A percentile compares a stretch with the other conserved stretches of the same genome.
Conservation (phyloP, 2,888 invertebrate species). For the Spilarctia lutea region DNA sequence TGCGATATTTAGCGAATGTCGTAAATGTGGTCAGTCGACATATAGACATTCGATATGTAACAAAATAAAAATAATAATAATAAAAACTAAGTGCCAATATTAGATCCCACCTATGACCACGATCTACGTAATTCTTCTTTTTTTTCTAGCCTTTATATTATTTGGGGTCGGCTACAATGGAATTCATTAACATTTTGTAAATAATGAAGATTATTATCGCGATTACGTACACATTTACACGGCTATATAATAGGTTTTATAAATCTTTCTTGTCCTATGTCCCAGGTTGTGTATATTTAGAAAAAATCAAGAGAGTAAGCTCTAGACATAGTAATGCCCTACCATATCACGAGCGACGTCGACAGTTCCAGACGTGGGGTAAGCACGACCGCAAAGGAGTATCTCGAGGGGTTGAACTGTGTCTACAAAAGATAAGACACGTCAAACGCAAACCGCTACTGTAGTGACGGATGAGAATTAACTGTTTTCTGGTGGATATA, state of each 20-base stretch:
- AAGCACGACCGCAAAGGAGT: neutral
- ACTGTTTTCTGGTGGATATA: neutral
- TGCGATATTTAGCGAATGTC: neutral
- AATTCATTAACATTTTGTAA: too few relatives aligned
- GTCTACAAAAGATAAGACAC: conserved; percentile 13
- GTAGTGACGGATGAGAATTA: neutral
- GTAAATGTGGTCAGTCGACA: too few relatives aligned
- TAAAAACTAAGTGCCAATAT: too few relatives aligned
- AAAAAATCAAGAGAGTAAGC: neutral
- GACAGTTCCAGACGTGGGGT: neutral
- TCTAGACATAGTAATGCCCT: neutral
- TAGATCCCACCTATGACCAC: too few relatives aligned
- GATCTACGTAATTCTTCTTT: too few relatives aligned
- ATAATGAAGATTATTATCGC: too few relatives aligned
- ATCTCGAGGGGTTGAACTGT: neutral
- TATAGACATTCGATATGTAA: too few relatives aligned
- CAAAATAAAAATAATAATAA: too few relatives aligned
- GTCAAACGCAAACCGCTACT: conserved; percentile 6
- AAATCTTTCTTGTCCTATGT: neutral
- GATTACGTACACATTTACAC: too few relatives aligned
- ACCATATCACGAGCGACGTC: neutral
- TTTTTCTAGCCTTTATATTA: too few relatives aligned
- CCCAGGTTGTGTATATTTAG: neutral
- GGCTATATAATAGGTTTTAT: neutral
- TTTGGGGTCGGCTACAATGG: too few relatives aligned